Evolutionary conservation across 1,140 invertebrate species (phyloP), one percentile per base, ranked within the genome.

Genomic region (Delia radicum): DNA sequence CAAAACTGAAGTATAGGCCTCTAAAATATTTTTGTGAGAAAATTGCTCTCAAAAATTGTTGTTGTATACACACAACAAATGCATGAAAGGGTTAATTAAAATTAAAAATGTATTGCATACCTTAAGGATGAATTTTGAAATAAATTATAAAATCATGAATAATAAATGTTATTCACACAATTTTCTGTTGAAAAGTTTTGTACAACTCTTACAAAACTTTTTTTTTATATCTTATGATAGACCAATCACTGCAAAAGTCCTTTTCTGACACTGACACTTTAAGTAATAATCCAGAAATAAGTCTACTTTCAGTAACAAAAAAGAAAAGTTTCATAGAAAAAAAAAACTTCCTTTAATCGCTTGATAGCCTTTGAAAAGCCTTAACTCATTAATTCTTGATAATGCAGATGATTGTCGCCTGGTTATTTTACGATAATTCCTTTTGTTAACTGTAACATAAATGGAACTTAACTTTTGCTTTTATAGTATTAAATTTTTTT

Each of bases 361-460:
- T 55, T 55, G 48, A 55, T 55, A 8, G 18, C 18, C 48, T 55
- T 55, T 55, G n/a, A 21, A 55, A 55, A 55, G 48, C 48, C n/a
- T 21, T 69, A 69, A 69, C 65, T 69, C 65, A 69, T 69, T 69
- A 69, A 69, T 69, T 69, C 65, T 69, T 69, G 29, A 69, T 69
- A 69, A 69, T 69, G 65, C 65, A 69, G 65, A 69, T 69, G 65
- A 69, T 69, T 69, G 65, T 31, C 65, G 29, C 29, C 65, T 33
- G 29, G 15, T 69, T 69, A 33, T 33, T 27, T 31, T 8, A 55
- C 48, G 29, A 69, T 69, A 69, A 69, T 24, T 69, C 21, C 65
- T 69, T 37, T 69, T 69, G 29, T 69, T 69, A 29, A 24, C 31
- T 55, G 48, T 55, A 24, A 21, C 18, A 55, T 18, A 55, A 55